Evolutionary conservation across 1,140 invertebrate species (phyloP), one percentile per base, ranked within the genome.

Genomic region (Oncopodura yosiiana): DNA sequence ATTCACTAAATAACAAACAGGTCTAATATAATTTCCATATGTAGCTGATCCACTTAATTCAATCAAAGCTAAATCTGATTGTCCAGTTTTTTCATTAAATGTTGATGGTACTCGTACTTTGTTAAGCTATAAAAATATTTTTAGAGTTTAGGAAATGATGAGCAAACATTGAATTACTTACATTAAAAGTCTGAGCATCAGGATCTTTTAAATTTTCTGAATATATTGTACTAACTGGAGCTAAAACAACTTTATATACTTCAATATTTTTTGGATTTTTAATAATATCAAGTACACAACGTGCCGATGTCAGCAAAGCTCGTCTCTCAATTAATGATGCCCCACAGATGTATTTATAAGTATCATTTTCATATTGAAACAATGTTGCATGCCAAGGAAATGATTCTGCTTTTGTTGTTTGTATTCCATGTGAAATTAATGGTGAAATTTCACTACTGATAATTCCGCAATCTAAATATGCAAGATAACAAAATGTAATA

Each of bases 41-140:
- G 48, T 43, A 3, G 72, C 69, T 2, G 69, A 67, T 29, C 66
- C 48, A 14, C 62, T 62, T 6, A 75, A 58, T 39, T 70, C 65
- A 2, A 75, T 60, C 3, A 75, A 55, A 19, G 73, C 73, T 23
- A 75, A 73, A 53, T 75, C 73, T 8, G 54, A 50, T 42, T 44
- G 29, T 0, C 36, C 24, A 32, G 19, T 56, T 38, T 41, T 27
- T 12, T 21, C 12, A 45, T 50, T 39, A 16, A 50, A 54, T 21
- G 42, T 48, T 1, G 24, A n/a, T 11, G 49, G 54, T 5, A 56
- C 24, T 23, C 39, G 27, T n/a, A 38, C 29, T 34, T 29, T 21
- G 9, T 37, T 29, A 19, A 44, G 32, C 49, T 50, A 45, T 24
- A 1, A 37, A 37, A 36, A 32, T 14, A 11, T 16, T 21, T 36